Base-by-base conservation (phyloP, 2,113 vertebrate species). In the Diphyllodes magnificus region DNA sequence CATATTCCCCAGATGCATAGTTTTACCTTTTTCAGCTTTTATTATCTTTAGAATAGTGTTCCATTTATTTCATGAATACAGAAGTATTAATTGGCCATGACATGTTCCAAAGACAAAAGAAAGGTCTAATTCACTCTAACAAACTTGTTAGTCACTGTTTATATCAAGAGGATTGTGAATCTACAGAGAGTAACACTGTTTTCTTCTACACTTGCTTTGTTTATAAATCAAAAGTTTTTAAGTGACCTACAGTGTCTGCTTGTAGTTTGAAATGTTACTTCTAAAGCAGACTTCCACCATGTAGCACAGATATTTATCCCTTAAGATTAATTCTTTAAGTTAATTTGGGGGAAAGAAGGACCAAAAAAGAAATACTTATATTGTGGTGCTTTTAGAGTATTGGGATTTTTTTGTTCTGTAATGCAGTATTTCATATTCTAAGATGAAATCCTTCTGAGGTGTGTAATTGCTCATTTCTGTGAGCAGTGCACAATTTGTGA, bases 101-200 rank as follows among this genome's bases (percentile, higher is more conserved):
- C 99, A 98, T 94, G 96, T 98, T 97, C 97, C 97, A 97, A 98
- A 99, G 99, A 99, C 99, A 98, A 99, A 99, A 99, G 99, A 99
- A 98, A 97, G 94, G 96, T 98, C 97, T 99, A 99, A 99, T 99
- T 99, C 98, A 98, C 97, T 98, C 98, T 99, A 99, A 99, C 99
- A 99, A 99, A 99, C 98, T 98, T 99, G 98, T 98, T 98, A 98
- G 98, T 98, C 98, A 96, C 97, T 98, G 96, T 97, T 98, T 98
- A 98, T 97, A 96, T 97, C 97, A 97, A 98, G 97, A 98, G 97
- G 93, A 98, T 98, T 97, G 94, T 94, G 97, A 95, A 95, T 97
- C 97, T 98, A 97, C 90, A 96, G 98, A 98, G 97, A 97, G 92
- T 96, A 98, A 97, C 92, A 96, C 63, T 97, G 92, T 98, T 98